phyloP scores from a whole-genome alignment of 1,140 invertebrate genomes.

The Drosophila pruinosa region DNA sequence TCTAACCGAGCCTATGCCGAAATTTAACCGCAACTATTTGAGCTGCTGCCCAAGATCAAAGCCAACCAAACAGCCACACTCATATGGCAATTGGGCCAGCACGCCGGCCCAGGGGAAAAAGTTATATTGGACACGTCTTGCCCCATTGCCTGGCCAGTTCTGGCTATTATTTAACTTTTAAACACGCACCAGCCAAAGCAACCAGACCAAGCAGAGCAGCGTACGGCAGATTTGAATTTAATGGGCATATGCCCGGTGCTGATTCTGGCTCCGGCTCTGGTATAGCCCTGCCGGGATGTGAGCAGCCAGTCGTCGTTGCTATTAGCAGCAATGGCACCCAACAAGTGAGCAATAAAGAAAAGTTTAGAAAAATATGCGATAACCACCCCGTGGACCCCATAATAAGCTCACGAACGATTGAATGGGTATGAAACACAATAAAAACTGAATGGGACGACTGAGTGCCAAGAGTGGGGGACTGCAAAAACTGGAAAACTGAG shows the following conservation, averaged over 20 bases:
- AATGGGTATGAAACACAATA: slow-evolving; percentile 72
- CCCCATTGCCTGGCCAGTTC: slow-evolving; percentile 65
- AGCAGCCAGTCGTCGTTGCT: slow-evolving; percentile 40
- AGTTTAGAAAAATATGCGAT: slow-evolving; percentile 80
- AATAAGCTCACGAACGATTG: slow-evolving; percentile 78
- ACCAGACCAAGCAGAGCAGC: slow-evolving; percentile 34
- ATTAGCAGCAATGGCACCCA: slow-evolving; percentile 56
- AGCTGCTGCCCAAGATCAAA: slow-evolving; percentile 72
- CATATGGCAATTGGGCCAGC: not conserved
- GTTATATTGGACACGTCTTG: slow-evolving; percentile 79
- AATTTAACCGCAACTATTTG: slow-evolving; percentile 69
- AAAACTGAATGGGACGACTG: slow-evolving; percentile 18
- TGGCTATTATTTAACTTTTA: slow-evolving; percentile 79
- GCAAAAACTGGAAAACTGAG: slow-evolving; percentile 44
- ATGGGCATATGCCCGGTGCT: slow-evolving; percentile 59
- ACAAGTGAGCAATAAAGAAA: slow-evolving; percentile 81
- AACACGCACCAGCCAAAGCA: slow-evolving; percentile 72
- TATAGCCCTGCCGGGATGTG: not conserved
- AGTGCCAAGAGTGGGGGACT: not conserved
- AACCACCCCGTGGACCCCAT: slow-evolving; percentile 39
- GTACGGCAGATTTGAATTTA: slow-evolving; percentile 72
- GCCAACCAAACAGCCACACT: slow-evolving; percentile 28
- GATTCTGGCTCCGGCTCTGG: not conserved
- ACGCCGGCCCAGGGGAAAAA: slow-evolving; percentile 44
- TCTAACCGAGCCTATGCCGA: slow-evolving; percentile 42